Conservation (phyloP, 2,113 vertebrate genomes). For the Fregetta grallaria region DNA sequence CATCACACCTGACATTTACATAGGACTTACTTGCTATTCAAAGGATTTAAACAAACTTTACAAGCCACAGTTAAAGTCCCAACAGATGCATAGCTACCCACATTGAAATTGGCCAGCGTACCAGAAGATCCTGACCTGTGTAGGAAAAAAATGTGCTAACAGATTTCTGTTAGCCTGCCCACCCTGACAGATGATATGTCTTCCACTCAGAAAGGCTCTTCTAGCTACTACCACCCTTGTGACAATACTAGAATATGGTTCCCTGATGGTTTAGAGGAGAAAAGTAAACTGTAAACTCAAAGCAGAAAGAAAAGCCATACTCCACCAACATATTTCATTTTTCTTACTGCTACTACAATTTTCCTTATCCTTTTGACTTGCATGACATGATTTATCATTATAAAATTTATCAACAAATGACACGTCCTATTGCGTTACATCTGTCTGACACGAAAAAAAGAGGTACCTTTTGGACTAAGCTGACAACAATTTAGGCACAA, state of each 20-base stretch:
- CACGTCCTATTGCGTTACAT: background rate
- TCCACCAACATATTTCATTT: background rate
- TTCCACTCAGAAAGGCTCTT: background rate
- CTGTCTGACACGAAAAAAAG: background rate
- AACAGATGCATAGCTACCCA: background rate
- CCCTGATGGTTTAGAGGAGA: background rate
- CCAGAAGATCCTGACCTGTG: background rate
- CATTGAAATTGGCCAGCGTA: background rate
- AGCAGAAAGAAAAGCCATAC: background rate
- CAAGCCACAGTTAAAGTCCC: background rate
- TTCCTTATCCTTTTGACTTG: conserved; percentile 3
- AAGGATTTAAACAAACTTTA: background rate
- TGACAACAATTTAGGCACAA: background rate
- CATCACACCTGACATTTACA: background rate
- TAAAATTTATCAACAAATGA: conserved; percentile 10
- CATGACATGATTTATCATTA: background rate
- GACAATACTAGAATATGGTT: background rate
- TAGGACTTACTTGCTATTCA: background rate
- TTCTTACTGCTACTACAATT: background rate
- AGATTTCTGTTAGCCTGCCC: background rate
- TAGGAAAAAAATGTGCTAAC: background rate
- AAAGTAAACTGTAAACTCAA: background rate
- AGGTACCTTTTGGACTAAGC: background rate
- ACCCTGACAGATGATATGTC: background rate
- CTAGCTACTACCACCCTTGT: background rate